Conservation (phyloP, 2,888 invertebrate species). For the Drymonia ruficornis region DNA sequence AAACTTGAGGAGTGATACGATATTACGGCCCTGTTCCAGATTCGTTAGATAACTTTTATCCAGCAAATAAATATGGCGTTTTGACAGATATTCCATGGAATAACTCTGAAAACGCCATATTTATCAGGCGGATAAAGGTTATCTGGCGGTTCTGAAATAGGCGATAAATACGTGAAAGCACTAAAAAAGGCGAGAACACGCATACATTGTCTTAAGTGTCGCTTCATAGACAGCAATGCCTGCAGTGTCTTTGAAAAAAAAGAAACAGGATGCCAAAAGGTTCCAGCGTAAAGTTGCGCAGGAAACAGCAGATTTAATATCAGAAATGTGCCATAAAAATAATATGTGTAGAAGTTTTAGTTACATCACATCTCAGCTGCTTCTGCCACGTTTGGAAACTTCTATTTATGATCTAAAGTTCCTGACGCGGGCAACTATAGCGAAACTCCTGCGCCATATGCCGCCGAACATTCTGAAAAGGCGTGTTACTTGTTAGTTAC, state of each 20-base stretch:
- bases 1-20: neutral
- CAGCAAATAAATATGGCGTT: too few relatives aligned
- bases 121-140: too few relatives aligned
- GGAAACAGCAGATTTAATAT: neutral
- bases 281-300: neutral
- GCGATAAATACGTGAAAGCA: too few relatives aligned
- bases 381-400: constrained; percentile 34
- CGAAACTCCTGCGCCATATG: constrained; percentile 41
- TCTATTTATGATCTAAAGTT: constrained; percentile 52
- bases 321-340: constrained; percentile 1
- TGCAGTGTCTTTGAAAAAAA: too few relatives aligned
- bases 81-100: too few relatives aligned
- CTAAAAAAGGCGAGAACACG: too few relatives aligned
- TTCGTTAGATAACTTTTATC: too few relatives aligned
- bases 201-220: too few relatives aligned
- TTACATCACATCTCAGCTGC: constrained; percentile 21
- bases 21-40: too few relatives aligned
- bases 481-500: constrained; percentile 45
- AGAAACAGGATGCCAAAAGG: neutral
- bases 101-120: too few relatives aligned
- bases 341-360: constrained; percentile 6
- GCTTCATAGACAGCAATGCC: too few relatives aligned
- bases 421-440: constrained; percentile 32
- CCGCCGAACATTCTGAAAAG: constrained; percentile 33
- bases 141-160: too few relatives aligned